Conservation (phyloP, 2,797 vertebrate genomes). For the Apogon talboti region DNA sequence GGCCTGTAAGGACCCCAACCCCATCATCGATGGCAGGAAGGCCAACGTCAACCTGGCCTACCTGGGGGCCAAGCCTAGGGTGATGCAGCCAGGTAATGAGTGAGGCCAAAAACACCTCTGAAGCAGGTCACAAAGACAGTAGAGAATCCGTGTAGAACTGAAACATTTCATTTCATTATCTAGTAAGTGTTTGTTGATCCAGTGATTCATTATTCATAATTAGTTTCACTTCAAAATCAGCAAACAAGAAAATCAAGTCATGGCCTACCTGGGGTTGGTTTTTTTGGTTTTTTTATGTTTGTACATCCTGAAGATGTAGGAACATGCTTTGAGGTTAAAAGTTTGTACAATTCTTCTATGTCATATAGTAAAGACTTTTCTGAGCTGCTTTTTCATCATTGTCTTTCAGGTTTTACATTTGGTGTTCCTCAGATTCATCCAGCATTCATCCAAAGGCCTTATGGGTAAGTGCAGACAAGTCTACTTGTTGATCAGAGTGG, state of each 20-base stretch:
- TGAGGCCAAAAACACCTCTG: too few species aligned
- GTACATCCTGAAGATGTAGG: conserved; percentile 2
- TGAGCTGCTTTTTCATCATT: too few species aligned
- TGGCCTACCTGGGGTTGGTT: conserved; percentile 6
- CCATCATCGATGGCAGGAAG: conserved; percentile 97
- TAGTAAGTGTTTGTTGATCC: background rate
- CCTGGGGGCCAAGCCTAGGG: conserved; percentile 95
- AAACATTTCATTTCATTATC: too few species aligned
- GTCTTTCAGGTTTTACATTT: conserved; percentile 92
- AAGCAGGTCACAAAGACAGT: conserved; percentile 43
- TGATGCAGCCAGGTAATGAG: conserved; percentile 94
- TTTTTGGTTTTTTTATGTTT: conserved; percentile 15
- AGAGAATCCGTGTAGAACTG: too few species aligned
- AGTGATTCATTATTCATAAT: conserved; percentile 1
- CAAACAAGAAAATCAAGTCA: conserved; percentile 38
- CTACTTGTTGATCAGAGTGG: conserved; percentile 11
- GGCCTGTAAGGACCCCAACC: conserved; percentile 97
- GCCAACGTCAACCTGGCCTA: conserved; percentile 98
- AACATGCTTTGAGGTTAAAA: conserved; percentile 12
- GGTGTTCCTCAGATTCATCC: conserved; percentile 96
- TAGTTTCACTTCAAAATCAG: conserved; percentile 15
- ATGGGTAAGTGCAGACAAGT: conserved; percentile 88
- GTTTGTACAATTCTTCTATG: background rate
- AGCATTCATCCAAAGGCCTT: conserved; percentile 97
- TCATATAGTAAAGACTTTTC: conserved; percentile 14